These are phyloP conservation scores for Herpetotheres cachinnans DNA, from an alignment of 2,113 vertebrate species.

Conservation along the genomic window DNA sequence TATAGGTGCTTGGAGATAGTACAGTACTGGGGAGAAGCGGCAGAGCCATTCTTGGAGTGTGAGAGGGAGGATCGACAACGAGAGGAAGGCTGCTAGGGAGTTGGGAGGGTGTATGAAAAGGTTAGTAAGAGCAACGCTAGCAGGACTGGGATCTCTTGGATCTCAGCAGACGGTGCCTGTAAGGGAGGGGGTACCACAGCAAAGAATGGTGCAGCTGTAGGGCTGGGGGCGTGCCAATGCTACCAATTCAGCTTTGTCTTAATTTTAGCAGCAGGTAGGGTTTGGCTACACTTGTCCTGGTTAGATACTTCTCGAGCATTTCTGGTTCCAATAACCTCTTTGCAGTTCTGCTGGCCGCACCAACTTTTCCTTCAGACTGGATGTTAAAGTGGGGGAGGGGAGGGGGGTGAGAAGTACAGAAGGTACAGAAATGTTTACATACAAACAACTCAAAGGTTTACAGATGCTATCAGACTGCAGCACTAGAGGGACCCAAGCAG, in stretches of 20 bases:
- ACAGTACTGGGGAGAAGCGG: not conserved
- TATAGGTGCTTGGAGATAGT: not conserved
- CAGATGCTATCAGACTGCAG: not conserved
- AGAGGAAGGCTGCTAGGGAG: not conserved
- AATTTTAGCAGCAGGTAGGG: not conserved
- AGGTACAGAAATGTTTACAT: not conserved
- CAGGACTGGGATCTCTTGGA: not conserved
- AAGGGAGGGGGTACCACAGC: not conserved
- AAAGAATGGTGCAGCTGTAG: not conserved
- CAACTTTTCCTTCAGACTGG: not conserved
- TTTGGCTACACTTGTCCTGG: not conserved
- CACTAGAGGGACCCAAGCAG: not conserved
- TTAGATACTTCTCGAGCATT: not conserved
- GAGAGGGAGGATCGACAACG: not conserved
- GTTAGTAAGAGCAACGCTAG: not conserved
- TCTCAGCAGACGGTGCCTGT: not conserved
- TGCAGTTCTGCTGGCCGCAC: not conserved
- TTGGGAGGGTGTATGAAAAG: not conserved
- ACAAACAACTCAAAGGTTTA: not conserved
- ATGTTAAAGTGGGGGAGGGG: not conserved
- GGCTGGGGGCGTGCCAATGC: no score
- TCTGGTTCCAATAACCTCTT: not conserved
- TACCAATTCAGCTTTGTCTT: not conserved
- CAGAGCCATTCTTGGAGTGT: not conserved
- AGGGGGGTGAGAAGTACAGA: not conserved